Conservation (phyloP, 2,888 invertebrate genomes). For the Drosophila histrio region DNA sequence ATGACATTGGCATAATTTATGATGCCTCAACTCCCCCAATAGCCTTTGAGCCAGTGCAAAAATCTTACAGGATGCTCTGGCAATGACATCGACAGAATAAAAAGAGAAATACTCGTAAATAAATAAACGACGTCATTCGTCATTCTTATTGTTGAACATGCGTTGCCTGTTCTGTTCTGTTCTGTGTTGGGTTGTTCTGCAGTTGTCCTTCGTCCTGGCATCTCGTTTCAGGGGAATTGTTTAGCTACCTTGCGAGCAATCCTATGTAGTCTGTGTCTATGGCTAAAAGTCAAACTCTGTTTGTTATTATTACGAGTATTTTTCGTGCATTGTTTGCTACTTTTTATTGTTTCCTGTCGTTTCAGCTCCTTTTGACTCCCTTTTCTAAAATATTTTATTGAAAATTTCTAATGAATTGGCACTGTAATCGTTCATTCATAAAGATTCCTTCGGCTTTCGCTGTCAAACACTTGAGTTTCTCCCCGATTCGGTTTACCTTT, state of each 20-base stretch:
- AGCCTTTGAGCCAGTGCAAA: slow-evolving; percentile 51
- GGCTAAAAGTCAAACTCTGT: slow-evolving; percentile 66
- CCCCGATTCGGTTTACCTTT: slow-evolving; percentile 26
- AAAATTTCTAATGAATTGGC: slow-evolving; percentile 71
- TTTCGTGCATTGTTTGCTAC: slow-evolving; percentile 46
- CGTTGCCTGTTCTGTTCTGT: slow-evolving; percentile 15
- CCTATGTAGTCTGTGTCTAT: slow-evolving; percentile 26
- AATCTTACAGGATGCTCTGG: slow-evolving; percentile 57
- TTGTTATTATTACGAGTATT: slow-evolving; percentile 61
- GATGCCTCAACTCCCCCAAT: slow-evolving; percentile 29
- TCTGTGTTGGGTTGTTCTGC: too few species aligned
- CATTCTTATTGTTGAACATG: slow-evolving; percentile 68
- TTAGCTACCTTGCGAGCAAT: slow-evolving; percentile 17
- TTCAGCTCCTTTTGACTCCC: not conserved
- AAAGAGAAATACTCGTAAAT: slow-evolving; percentile 15
- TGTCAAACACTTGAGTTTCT: slow-evolving; percentile 48
- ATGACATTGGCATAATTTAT: slow-evolving; percentile 77
- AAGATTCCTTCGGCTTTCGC: slow-evolving; percentile 45
- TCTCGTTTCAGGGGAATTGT: slow-evolving; percentile 56
- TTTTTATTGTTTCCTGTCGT: slow-evolving; percentile 48
- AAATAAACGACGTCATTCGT: slow-evolving; percentile 66
- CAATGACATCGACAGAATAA: slow-evolving; percentile 62
- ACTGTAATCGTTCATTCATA: slow-evolving; percentile 69
- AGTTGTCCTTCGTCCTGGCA: slow-evolving; percentile 34
- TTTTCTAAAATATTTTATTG: slow-evolving; percentile 30